phyloP scores from a whole-genome alignment of 2,797 vertebrate species.

The Centroberyx gerrardi region DNA sequence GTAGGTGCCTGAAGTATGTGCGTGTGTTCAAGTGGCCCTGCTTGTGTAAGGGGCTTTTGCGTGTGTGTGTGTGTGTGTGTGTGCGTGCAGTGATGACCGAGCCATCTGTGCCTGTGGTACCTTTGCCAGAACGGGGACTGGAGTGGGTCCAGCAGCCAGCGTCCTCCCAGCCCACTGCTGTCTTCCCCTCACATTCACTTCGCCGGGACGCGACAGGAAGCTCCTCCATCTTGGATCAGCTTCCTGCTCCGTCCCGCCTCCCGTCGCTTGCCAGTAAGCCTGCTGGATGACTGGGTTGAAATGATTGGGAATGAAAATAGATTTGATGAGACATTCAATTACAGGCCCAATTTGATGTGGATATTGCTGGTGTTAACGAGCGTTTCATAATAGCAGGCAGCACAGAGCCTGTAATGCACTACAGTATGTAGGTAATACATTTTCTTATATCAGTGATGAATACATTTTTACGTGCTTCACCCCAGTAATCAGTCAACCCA shows the following conservation, averaged over 20 bases:
- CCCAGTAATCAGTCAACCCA: no score
- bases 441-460: background rate
- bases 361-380: conserved; percentile 11
- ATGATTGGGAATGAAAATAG: conserved; percentile 40
- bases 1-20: conserved; percentile 6
- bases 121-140: conserved; percentile 71
- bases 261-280: conserved; percentile 48
- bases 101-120: conserved; percentile 79
- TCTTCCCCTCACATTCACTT: conserved; percentile 60
- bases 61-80: conserved; percentile 26
- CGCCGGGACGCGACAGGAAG: conserved; percentile 49
- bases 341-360: conserved; percentile 41
- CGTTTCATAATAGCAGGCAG: background rate
- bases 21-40: conserved; percentile 32
- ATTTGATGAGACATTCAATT: conserved; percentile 70
- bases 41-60: conserved; percentile 28
- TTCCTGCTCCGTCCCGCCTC: conserved; percentile 39
- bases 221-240: conserved; percentile 48
- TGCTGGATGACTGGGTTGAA: conserved; percentile 40
- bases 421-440: background rate
- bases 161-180: conserved; percentile 68
- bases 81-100: conserved; percentile 52
- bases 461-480: no score
- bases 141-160: conserved; percentile 66
- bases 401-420: background rate